Evolutionary conservation across 2,888 invertebrate species (phyloP).

Genomic region (Epirrhoe alternata): DNA sequence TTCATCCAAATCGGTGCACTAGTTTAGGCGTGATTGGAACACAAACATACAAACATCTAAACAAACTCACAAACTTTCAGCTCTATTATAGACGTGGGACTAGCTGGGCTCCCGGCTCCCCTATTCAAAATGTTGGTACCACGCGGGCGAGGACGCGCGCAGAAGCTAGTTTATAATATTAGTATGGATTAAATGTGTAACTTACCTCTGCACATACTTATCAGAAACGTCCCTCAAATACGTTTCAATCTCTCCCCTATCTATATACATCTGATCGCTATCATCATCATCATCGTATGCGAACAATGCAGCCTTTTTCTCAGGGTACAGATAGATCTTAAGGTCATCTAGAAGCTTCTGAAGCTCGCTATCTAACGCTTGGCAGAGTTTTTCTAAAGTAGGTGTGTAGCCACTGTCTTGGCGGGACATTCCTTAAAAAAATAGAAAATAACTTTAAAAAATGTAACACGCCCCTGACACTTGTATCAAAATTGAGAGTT

Average conservation of each 20-base stretch:
- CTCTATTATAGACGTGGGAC: no score
- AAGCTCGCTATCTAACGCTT: conserved; percentile 86
- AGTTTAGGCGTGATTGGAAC: no score
- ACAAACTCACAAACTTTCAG: no score
- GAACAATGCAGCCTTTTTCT: conserved; percentile 67
- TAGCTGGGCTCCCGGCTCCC: no score
- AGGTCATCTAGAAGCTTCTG: conserved; percentile 88
- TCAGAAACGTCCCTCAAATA: conserved; percentile 82
- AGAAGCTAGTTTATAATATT: no score
- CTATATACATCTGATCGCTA: conserved; percentile 70
- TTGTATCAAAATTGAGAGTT: no score
- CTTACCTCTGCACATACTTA: conserved; percentile 76
- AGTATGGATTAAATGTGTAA: no score
- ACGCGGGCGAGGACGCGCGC: no score
- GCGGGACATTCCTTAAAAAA: conserved; percentile 85
- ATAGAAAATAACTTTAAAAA: background rate
- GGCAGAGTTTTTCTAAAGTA: conserved; percentile 89
- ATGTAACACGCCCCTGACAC: background rate
- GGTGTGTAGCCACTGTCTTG: conserved; percentile 93
- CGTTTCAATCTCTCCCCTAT: conserved; percentile 78
- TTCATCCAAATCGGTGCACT: no score
- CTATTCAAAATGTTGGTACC: no score
- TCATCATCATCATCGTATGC: conserved; percentile 73
- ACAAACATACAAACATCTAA: no score
- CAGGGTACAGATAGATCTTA: conserved; percentile 87